Base-by-base conservation (phyloP, 2,797 vertebrate species). In the Momotus momota region DNA sequence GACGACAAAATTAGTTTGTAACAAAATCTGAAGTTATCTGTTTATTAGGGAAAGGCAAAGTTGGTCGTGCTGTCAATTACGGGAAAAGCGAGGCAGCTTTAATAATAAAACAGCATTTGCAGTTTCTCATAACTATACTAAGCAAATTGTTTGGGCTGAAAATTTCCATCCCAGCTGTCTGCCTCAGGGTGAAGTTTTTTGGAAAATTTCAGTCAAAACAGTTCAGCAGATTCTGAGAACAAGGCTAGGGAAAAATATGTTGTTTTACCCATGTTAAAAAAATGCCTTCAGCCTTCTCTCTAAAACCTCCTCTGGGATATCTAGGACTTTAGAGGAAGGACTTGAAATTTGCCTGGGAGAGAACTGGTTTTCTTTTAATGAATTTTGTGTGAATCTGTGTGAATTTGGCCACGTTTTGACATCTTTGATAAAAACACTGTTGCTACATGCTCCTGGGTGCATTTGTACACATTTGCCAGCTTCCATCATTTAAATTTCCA, bases 61-160 rank as follows among this genome's bases (percentile, higher is more conserved):
- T 81, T 43, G 21, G 86, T 92, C 81, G 48, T 21, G 52, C 81
- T 94, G 93, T 96, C 93, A 91, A 78, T 92, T 94, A 93, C 10
- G 46, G n/a, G 57, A 71, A 94, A 78, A 95, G 86, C 0, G 2
- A 93, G 41, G 83, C 93, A 92, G 66, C 74, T 95, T 94, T 92
- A 95, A 95, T 96, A 96, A 96, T 95, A 93, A 95, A 94, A 86
- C 52, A 81, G 74, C 81, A 84, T 91, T 90, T 14, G 31, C 81
- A 80, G 73, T 94, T 96, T 73, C 86, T 92, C 88, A 94, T 92
- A 96, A 95, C 93, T 90, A 85, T 73, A 90, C 88, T 88, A 94
- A 97, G 93, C 93, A 95, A 97, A 94, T 95, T 96, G 95, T 97
- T 96, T 94, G 91, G 94, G 90, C 90, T 96, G 91, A 96, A 96